Evolutionary conservation across 2,113 vertebrate species (phyloP).

Genomic region (Barbus barbus): DNA sequence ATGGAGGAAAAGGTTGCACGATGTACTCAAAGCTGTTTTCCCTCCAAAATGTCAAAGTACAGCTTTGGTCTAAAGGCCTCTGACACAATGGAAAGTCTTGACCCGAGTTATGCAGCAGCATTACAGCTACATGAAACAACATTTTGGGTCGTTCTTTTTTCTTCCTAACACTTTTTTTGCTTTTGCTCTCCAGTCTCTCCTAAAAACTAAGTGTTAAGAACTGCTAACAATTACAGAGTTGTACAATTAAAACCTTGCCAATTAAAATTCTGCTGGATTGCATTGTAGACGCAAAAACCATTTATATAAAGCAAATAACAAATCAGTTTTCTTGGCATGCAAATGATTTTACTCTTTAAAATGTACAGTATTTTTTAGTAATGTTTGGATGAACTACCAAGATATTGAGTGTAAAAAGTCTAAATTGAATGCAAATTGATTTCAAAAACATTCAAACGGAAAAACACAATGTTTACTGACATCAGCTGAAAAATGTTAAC

Average conservation of each 20-base stretch:
- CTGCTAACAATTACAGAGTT: neutral
- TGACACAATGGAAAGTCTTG: neutral
- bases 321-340: neutral
- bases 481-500: neutral
- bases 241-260: too few relatives aligned
- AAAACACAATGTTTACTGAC: neutral
- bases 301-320: neutral
- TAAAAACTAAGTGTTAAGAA: conserved; percentile 12
- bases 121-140: neutral
- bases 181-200: too few relatives aligned
- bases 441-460: neutral
- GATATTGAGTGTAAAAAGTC: neutral
- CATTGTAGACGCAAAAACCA: neutral
- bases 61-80: conserved; percentile 37
- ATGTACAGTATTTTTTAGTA: too few relatives aligned
- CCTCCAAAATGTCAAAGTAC: conserved; percentile 39
- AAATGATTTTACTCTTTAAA: neutral
- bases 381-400: neutral
- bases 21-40: conserved; percentile 19
- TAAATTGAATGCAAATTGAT: neutral
- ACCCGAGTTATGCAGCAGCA: neutral
- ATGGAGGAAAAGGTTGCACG: conserved; percentile 26
- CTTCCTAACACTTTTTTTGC: neutral
- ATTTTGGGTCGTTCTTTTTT: neutral
- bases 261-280: neutral